Evolutionary conservation across 2,113 vertebrate genomes (phyloP).

Genomic region (Solea senegalensis): DNA sequence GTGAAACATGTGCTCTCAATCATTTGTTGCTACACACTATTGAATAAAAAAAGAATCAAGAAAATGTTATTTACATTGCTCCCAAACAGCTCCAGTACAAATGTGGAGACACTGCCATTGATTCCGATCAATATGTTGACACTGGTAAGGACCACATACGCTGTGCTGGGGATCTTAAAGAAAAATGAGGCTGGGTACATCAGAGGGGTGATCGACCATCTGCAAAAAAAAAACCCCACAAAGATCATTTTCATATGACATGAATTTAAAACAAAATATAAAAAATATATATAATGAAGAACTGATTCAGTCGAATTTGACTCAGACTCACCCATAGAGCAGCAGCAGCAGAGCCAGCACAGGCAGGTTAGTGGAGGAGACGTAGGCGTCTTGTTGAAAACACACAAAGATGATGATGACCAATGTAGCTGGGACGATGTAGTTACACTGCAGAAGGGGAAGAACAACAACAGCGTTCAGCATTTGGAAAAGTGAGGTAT

Average conservation of each 20-base stretch:
- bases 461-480: not conserved
- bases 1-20: not conserved
- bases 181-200: constrained; percentile 99
- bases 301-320: not conserved
- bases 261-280: not conserved
- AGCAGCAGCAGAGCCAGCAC: constrained; percentile 92
- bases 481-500: not conserved
- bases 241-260: constrained; percentile 2
- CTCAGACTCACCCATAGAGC: constrained; percentile 90
- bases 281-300: not conserved
- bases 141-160: constrained; percentile 96
- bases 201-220: constrained; percentile 98
- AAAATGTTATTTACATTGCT: constrained; percentile 84
- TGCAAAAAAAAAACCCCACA: constrained; percentile 57
- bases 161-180: constrained; percentile 98
- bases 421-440: constrained; percentile 93
- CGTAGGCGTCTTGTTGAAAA: constrained; percentile 99
- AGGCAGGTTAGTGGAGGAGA: constrained; percentile 96
- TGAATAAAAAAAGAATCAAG: too few relatives aligned
- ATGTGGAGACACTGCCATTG: constrained; percentile 96
- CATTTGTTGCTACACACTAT: too few relatives aligned
- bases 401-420: constrained; percentile 98
- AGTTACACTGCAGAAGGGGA: constrained; percentile 88
- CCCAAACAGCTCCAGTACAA: constrained; percentile 96
- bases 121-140: constrained; percentile 98